These are phyloP conservation scores for Chaetoderma sp. DNA, from an alignment of 2,888 invertebrate species.

Conservation along the genomic window DNA sequence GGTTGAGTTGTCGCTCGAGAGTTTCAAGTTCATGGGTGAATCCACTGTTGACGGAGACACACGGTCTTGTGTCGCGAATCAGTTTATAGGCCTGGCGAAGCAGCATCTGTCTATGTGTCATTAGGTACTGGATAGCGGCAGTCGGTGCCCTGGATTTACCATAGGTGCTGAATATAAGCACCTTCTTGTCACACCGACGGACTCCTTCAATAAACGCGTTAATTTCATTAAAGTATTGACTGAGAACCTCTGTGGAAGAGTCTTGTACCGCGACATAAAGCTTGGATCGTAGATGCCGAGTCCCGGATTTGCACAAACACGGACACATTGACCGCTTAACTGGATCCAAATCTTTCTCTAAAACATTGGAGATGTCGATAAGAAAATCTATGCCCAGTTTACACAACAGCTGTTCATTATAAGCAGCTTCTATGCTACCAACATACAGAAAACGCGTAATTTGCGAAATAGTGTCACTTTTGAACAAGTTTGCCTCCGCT, in stretches of 20 bases:
- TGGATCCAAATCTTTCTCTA: conserved; percentile 41
- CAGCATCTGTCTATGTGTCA: conserved; percentile 48
- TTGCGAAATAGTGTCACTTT: background rate
- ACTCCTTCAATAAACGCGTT: conserved; percentile 62
- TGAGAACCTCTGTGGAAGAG: conserved; percentile 70
- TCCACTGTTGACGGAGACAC: conserved; percentile 48
- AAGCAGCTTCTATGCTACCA: conserved; percentile 69
- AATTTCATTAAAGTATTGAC: conserved; percentile 58
- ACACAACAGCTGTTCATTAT: conserved; percentile 69
- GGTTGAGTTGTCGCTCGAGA: conserved; percentile 33
- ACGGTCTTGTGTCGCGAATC: conserved; percentile 51
- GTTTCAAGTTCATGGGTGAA: conserved; percentile 46
- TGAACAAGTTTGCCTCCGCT: background rate
- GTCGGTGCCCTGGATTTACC: conserved; percentile 57
- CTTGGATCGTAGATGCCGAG: conserved; percentile 70
- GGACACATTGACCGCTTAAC: conserved; percentile 49
- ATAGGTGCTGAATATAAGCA: conserved; percentile 55
- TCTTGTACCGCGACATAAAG: conserved; percentile 76
- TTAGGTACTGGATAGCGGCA: conserved; percentile 60
- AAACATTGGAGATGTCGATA: conserved; percentile 67
- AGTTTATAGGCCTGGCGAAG: conserved; percentile 51
- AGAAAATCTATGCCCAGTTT: conserved; percentile 69
- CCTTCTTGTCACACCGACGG: conserved; percentile 46
- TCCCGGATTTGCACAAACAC: conserved; percentile 52
- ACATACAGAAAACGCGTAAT: conserved; percentile 66